Evolutionary conservation across 2,113 vertebrate species (phyloP).

Genomic region (Neogobius melanostomus): DNA sequence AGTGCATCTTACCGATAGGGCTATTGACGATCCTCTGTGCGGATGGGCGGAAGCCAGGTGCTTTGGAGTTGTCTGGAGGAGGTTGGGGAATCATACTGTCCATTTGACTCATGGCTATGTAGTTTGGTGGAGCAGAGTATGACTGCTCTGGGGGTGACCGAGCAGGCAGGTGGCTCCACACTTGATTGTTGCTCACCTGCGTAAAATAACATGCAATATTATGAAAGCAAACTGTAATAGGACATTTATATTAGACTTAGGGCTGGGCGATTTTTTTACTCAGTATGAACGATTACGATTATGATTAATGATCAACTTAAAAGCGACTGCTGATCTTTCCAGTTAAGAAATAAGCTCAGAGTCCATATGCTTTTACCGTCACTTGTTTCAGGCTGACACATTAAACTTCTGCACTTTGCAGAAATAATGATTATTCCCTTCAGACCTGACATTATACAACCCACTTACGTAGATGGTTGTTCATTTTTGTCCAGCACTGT

Average conservation of each 20-base stretch:
- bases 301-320: too few relatives aligned
- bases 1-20: slow-evolving; percentile 84
- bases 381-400: too few relatives aligned
- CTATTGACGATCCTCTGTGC: slow-evolving; percentile 91
- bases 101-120: slow-evolving; percentile 89
- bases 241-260: not conserved
- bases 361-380: too few relatives aligned
- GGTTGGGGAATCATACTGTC: slow-evolving; percentile 88
- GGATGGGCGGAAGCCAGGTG: slow-evolving; percentile 91
- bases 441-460: too few relatives aligned
- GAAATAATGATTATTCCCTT: too few relatives aligned
- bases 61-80: slow-evolving; percentile 88
- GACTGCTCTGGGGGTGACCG: slow-evolving; percentile 88
- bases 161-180: slow-evolving; percentile 90
- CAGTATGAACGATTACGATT: too few relatives aligned
- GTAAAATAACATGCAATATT: slow-evolving; percentile 1
- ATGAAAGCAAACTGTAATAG: not conserved
- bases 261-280: too few relatives aligned
- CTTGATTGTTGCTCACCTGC: slow-evolving; percentile 92
- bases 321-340: too few relatives aligned
- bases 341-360: too few relatives aligned
- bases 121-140: slow-evolving; percentile 86
- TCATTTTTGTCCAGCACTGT: too few relatives aligned
- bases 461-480: too few relatives aligned
- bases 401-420: too few relatives aligned